Base-by-base conservation (phyloP, 2,113 vertebrate genomes). In the Xyliphius kryptos region DNA sequence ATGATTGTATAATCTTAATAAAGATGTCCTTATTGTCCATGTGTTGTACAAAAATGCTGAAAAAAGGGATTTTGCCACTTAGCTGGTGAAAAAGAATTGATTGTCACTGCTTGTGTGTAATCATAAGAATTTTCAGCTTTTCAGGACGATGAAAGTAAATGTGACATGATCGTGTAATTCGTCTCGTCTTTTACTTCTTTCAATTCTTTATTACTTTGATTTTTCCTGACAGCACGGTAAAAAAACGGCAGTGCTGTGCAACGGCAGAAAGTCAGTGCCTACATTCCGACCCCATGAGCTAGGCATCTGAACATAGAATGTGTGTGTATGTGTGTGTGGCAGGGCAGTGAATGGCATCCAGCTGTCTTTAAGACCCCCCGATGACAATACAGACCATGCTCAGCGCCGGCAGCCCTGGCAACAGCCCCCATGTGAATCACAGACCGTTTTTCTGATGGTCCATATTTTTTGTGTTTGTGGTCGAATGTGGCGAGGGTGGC, bases 401-500 rank as follows among this genome's bases (percentile, higher is more conserved):
- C 44, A 67, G 51, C 64, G 51, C 44, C 15, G 14, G 37, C 47
- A 16, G 21, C 63, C 47, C 44, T 32, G 49, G 59, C 58, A 26
- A 32, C 49, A 37, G 32, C 26, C 20, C 47, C 8, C 11, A 14
- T 38, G 41, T 49, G 37, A 12, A 40, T 46, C 51, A 49, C 19
- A 26, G 62, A 46, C 44, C 56, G 54, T 47, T 44, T 68, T 61
- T 32, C 12, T 37, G 20, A 17, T 37, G 36, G 66, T 66, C 56
- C 11, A 47, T 44, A 22, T 13, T 53, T 63, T 70, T 61, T 63
- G 44, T 53, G 20, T 15, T 37, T 63, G 56, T 41, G 49, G 68
- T 77, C 68, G 72, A 76, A 67, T 66, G 54, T 51, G 43, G 66
- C 65, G 76, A 66, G 77, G 77, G 80, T 78, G 70, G 81, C 77